Evolutionary conservation across 2,797 vertebrate species (phyloP), one percentile per base, ranked within the genome.

Genomic region (Melanotaenia parkinsoni): DNA sequence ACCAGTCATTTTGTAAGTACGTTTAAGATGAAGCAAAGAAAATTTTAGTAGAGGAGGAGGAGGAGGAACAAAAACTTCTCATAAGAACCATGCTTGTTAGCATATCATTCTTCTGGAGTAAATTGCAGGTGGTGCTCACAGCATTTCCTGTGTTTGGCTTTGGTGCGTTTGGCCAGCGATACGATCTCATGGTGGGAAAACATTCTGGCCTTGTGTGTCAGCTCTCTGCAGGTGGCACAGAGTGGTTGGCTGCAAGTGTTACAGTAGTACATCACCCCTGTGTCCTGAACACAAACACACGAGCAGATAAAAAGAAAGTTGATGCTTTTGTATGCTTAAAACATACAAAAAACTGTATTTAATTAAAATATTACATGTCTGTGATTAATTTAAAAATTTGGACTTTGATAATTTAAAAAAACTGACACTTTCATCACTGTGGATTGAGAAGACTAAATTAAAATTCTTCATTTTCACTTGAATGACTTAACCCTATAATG

Each of bases 231-330:
- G 33, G 94, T 87, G 24, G 90, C 78, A 0, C 97, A 98, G 70
- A 99, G 92, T 5, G 97, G 96, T 91, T 99, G 97, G 89, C 91
- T 95, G 11, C 97, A 98, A n/a, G 97, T 98, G 93, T 98, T 98
- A 87, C 97, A 98, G 94, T 96, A 99, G 85, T 94, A 97, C 92
- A 96, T 96, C 91, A 94, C 84, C 67, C 96, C 96, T 5, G 93
- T 56, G 67, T 98, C 96, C 98, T 99, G 84, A 0, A 63, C 32
- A 56, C 3, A 5, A 5, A 62, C 8, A 45, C 22, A 14, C 22
- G 18, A 1, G 6, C 22, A 28, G 18, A 20, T 6, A 5, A 20
- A 51, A 59, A 62, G 4, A 53, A 22, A 30, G 5, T 2, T 14
- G 1, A 16, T 13, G 38, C n/a, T 6, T 63, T 32, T 12, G 47